phyloP scores from a whole-genome alignment of 2,888 invertebrate species.

The Ennomos fuscantarius region DNA sequence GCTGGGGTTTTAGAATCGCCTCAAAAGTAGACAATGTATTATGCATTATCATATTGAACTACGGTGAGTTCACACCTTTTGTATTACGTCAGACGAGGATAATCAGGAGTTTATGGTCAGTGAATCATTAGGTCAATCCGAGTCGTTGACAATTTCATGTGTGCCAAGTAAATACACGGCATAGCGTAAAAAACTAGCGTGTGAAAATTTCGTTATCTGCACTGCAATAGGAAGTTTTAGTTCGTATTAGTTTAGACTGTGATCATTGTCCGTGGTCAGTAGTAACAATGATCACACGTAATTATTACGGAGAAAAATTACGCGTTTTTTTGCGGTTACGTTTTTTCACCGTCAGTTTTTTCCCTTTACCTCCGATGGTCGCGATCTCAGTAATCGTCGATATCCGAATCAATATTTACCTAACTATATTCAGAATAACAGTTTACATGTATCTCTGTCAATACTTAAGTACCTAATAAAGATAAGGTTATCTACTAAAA shows the following conservation, averaged over 20 bases:
- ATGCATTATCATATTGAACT: slow-evolving; percentile 51
- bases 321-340: slow-evolving; percentile 35
- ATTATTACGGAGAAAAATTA: slow-evolving; percentile 68
- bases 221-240: slow-evolving; percentile 37
- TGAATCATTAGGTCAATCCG: slow-evolving; percentile 82
- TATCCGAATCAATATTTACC: slow-evolving; percentile 45
- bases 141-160: slow-evolving; percentile 78
- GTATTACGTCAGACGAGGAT: slow-evolving; percentile 77
- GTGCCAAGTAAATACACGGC: slow-evolving; percentile 65
- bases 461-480: slow-evolving; percentile 23
- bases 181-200: slow-evolving; percentile 49
- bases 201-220: slow-evolving; percentile 50
- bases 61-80: slow-evolving; percentile 56
- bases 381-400: slow-evolving; percentile 47
- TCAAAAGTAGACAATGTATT: slow-evolving; percentile 44
- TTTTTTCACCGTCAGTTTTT: slow-evolving; percentile 67
- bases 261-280: slow-evolving; percentile 55
- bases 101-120: slow-evolving; percentile 73
- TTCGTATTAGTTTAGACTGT: slow-evolving; percentile 57
- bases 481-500: slow-evolving; percentile 28
- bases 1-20: slow-evolving; percentile 44
- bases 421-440: slow-evolving; percentile 31
- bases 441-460: slow-evolving; percentile 22
- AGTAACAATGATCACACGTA: slow-evolving; percentile 69
- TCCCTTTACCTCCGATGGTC: slow-evolving; percentile 49